Conservation (phyloP, 2,113 vertebrate genomes). For the Pterocles orientalis region DNA sequence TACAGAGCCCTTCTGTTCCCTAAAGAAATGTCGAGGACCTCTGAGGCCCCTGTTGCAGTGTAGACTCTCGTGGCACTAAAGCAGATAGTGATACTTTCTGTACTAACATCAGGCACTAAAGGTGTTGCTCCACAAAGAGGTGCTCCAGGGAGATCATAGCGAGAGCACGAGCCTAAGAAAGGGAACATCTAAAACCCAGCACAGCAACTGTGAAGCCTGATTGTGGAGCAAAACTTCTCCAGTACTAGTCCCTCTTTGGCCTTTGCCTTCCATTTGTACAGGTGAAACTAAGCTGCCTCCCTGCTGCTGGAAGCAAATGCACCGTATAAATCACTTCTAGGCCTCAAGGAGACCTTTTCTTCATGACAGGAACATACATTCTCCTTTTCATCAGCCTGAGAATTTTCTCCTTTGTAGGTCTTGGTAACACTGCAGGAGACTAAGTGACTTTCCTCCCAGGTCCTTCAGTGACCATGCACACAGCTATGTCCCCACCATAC, state of each 20-base stretch:
- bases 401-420: conserved; percentile 57
- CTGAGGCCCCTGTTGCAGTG: neutral
- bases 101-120: neutral
- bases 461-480: neutral
- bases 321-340: conserved; percentile 49
- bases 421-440: conserved; percentile 36
- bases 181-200: neutral
- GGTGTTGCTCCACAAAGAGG: neutral
- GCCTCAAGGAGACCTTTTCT: conserved; percentile 37
- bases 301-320: conserved; percentile 49
- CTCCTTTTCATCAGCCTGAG: conserved; percentile 53
- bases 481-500: neutral
- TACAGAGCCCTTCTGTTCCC: neutral
- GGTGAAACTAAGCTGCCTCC: conserved; percentile 40
- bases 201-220: neutral
- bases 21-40: neutral
- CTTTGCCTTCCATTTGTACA: conserved; percentile 13
- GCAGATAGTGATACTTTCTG: neutral
- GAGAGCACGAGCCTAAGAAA: neutral
- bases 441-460: conserved; percentile 59
- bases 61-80: neutral
- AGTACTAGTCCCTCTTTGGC: neutral
- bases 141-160: neutral
- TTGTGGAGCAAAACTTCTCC: neutral
- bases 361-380: conserved; percentile 48